Conservation (phyloP, 2,113 vertebrate species). For the Pseudorasbora parva region DNA sequence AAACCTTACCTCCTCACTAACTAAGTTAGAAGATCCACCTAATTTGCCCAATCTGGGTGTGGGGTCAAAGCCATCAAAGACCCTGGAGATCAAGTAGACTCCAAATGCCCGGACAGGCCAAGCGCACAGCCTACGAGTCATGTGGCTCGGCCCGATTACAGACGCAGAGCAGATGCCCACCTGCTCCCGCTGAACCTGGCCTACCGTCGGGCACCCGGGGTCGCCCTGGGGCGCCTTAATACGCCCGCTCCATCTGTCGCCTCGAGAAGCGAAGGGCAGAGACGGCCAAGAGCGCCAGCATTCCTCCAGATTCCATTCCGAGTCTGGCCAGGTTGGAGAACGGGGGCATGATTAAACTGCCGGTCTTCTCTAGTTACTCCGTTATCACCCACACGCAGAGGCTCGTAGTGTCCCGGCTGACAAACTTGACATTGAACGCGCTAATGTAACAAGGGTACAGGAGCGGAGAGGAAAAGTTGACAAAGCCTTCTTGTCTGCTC, state of each 20-base stretch:
- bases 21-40: constrained; percentile 9
- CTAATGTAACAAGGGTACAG: constrained; percentile 63
- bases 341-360: constrained; percentile 18
- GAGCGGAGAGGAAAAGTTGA: constrained; percentile 60
- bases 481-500: constrained; percentile 68
- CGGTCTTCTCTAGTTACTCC: constrained; percentile 49
- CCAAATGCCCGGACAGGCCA: constrained; percentile 43
- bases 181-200: constrained; percentile 79
- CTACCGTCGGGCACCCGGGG: constrained; percentile 71
- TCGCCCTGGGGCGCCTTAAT: constrained; percentile 79
- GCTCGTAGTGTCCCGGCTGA: constrained; percentile 63
- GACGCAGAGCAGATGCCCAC: constrained; percentile 82
- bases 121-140: constrained; percentile 72
- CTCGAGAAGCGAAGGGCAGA: constrained; percentile 77
- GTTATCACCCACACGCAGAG: constrained; percentile 50
- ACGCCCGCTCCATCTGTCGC: constrained; percentile 81
- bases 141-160: constrained; percentile 75
- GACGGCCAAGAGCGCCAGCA: constrained; percentile 68
- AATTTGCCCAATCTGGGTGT: background rate
- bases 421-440: constrained; percentile 64
- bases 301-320: constrained; percentile 41
- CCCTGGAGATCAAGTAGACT: background rate
- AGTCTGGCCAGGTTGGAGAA: constrained; percentile 28
- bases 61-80: constrained; percentile 33
- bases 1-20: background rate